Evolutionary conservation across 2,888 invertebrate genomes (phyloP).

Genomic region (Penaeus monodon): DNA sequence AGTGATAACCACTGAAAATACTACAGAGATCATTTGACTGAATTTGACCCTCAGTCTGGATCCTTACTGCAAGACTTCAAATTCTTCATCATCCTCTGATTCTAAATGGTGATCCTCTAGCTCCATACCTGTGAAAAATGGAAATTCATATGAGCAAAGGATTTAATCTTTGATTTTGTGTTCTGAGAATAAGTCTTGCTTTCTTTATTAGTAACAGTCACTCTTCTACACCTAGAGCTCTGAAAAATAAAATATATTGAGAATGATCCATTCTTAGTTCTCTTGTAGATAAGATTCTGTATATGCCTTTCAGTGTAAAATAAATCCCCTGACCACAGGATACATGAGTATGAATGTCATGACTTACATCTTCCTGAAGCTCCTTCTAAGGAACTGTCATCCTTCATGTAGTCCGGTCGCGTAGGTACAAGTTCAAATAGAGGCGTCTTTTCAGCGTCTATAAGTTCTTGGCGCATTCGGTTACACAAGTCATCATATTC

Average conservation of each 20-base stretch:
- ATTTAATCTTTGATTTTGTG: background rate
- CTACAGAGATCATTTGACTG: background rate
- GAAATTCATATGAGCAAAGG: background rate
- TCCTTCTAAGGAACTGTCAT: conserved; percentile 27
- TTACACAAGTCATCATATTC: conserved; percentile 84
- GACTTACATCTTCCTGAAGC: conserved; percentile 18
- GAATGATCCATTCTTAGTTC: background rate
- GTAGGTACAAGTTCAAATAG: conserved; percentile 56
- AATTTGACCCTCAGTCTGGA: background rate
- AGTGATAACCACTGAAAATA: background rate
- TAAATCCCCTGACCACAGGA: no score
- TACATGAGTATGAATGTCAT: no score
- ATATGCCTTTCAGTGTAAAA: background rate
- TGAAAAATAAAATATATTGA: no score
- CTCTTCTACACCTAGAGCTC: no score
- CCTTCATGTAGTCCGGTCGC: conserved; percentile 59
- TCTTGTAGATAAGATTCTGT: background rate
- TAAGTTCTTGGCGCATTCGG: conserved; percentile 78
- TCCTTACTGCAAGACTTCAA: conserved; percentile 54
- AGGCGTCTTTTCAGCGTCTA: conserved; percentile 67
- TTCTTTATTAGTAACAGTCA: no score
- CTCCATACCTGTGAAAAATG: conserved; percentile 41
- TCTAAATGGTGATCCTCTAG: conserved; percentile 55
- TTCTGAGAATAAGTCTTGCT: no score
- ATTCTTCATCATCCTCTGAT: conserved; percentile 57